Percentiles rank a stretch among this genome's conserved stretches.
These are phyloP conservation scores for Phaonia tiefii DNA, from an alignment of 2,888 invertebrate genomes.

Conservation along the genomic window DNA sequence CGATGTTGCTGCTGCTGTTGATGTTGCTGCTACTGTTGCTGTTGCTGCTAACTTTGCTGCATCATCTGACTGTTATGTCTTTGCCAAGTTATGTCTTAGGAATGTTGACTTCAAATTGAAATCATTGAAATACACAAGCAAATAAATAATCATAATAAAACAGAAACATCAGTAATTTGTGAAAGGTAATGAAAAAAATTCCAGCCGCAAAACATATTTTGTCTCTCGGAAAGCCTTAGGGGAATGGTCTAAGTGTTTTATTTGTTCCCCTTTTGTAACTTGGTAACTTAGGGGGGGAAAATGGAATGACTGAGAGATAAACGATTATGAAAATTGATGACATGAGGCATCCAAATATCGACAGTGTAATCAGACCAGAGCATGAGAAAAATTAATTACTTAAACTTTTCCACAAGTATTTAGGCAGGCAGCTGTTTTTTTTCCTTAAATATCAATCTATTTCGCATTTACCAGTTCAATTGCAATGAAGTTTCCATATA, in stretches of 20 bases:
- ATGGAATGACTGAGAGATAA: no score
- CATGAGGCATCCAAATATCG: no score
- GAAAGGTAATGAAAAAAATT: slow-evolving; percentile 59
- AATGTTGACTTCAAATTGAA: slow-evolving; percentile 55
- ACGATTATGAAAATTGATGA: no score
- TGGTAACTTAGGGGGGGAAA: no score
- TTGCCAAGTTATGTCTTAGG: slow-evolving; percentile 57
- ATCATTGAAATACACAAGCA: slow-evolving; percentile 31
- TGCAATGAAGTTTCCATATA: no score
- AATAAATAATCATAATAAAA: slow-evolving; percentile 35
- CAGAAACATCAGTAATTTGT: slow-evolving; percentile 54
- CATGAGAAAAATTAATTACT: no score
- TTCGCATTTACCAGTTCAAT: no score
- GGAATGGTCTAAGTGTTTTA: slow-evolving; percentile 49
- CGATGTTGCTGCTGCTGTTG: neutral
- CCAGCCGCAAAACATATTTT: slow-evolving; percentile 51
- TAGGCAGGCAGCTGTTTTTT: no score
- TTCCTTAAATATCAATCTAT: no score
- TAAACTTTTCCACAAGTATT: no score
- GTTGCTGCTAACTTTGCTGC: neutral
- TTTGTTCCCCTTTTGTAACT: neutral
- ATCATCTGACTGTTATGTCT: slow-evolving; percentile 29
- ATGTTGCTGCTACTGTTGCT: neutral
- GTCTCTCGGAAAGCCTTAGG: slow-evolving; percentile 58
- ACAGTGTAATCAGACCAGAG: no score